Percentiles rank a stretch among this genome's conserved stretches.
Evolutionary conservation across 2,113 vertebrate species (phyloP).

Genomic region (Zeus faber): DNA sequence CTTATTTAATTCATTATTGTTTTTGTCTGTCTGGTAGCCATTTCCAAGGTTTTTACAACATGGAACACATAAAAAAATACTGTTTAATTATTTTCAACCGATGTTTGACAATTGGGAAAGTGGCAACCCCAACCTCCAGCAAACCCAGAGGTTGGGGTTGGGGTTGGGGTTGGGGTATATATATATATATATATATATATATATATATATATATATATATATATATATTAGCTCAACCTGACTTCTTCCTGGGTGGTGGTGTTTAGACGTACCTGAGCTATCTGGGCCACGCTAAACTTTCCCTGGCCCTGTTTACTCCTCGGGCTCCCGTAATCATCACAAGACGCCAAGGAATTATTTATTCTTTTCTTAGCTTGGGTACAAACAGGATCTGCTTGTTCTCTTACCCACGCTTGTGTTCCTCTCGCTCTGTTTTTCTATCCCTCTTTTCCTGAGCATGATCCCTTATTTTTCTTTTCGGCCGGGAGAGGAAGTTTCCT

Average conservation of each 20-base stretch:
- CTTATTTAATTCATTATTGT: no score
- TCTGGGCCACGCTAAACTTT: slow-evolving; percentile 65
- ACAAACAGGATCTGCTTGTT: slow-evolving; percentile 53
- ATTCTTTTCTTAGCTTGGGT: slow-evolving; percentile 32
- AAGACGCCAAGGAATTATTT: slow-evolving; percentile 53
- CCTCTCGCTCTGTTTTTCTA: background rate
- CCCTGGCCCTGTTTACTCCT: slow-evolving; percentile 52
- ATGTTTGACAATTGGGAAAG: no score
- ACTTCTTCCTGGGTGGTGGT: slow-evolving; percentile 26
- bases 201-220: no score
- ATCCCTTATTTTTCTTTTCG: no score
- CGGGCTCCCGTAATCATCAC: slow-evolving; percentile 64
- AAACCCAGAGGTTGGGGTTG: background rate
- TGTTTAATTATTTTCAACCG: no score
- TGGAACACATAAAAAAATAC: no score
- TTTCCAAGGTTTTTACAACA: no score
- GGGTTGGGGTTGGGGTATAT: no score
- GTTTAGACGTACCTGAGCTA: slow-evolving; percentile 68
- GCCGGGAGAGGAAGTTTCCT: no score
- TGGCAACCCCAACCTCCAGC: background rate
- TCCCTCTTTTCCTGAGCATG: background rate
- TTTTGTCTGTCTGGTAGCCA: no score
- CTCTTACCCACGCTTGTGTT: slow-evolving; percentile 4
- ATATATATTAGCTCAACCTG: no score
- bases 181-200: no score